These are phyloP conservation scores for Drosophila neotestacea DNA, from an alignment of 2,888 invertebrate genomes.

Conservation along the genomic window DNA sequence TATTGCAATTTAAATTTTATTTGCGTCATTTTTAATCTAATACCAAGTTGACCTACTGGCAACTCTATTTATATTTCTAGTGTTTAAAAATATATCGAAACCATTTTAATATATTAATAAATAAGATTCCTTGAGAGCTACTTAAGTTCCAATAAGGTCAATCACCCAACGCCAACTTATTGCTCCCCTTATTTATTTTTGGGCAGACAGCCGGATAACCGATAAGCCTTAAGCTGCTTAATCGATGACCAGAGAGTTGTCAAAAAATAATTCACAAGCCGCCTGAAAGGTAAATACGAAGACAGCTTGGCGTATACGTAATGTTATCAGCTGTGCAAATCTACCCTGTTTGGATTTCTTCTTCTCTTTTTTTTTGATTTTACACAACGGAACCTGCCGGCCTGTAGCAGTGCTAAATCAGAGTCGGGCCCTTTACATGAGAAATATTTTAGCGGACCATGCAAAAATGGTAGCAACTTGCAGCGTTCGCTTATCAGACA, in stretches of 20 bases:
- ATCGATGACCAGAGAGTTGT: conserved; percentile 80
- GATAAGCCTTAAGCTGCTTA: conserved; percentile 81
- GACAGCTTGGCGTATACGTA: conserved; percentile 77
- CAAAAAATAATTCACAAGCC: conserved; percentile 79
- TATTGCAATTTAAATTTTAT: conserved; percentile 1
- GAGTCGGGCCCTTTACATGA: conserved; percentile 70
- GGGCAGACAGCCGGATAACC: conserved; percentile 58
- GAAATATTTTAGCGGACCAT: conserved; percentile 80
- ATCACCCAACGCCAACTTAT: conserved; percentile 18
- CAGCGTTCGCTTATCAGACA: conserved; percentile 69
- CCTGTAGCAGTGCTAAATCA: conserved; percentile 55
- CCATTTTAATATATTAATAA: neutral
- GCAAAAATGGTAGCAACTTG: conserved; percentile 78
- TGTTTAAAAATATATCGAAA: too few relatives aligned
- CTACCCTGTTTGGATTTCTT: conserved; percentile 67
- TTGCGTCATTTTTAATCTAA: neutral
- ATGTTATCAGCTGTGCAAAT: conserved; percentile 72
- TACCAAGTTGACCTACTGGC: neutral
- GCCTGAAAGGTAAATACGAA: conserved; percentile 69
- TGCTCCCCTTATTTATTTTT: conserved; percentile 36
- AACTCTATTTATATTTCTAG: neutral
- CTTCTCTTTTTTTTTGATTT: conserved; percentile 1
- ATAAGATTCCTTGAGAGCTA: neutral
- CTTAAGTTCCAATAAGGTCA: conserved; percentile 21
- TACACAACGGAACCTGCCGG: conserved; percentile 46